Conservation (phyloP, 2,797 vertebrate genomes). For the Sylvilagus floridanus region DNA sequence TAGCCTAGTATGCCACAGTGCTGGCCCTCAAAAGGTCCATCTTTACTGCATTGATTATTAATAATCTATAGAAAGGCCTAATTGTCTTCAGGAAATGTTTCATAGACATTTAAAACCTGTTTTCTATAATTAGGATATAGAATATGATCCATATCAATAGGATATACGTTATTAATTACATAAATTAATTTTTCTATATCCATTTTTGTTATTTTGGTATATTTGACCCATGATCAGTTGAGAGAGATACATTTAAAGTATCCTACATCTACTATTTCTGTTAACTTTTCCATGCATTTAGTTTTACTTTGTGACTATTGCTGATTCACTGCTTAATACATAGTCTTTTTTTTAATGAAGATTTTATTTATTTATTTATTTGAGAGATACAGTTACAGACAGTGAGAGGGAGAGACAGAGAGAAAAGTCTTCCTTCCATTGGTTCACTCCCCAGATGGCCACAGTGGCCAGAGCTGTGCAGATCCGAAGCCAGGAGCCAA, state of each 20-base stretch:
- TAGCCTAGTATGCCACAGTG: no score
- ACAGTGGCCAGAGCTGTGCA: no score
- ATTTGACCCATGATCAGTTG: background rate
- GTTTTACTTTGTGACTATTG: background rate
- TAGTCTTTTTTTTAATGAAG: no score
- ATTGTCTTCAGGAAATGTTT: background rate
- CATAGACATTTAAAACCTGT: background rate
- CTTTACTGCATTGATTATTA: background rate
- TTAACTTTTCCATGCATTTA: background rate
- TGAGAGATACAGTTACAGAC: no score
- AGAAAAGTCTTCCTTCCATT: no score
- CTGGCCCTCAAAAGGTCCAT: no score
- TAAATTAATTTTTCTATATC: background rate
- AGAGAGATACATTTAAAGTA: background rate
- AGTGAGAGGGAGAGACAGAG: no score
- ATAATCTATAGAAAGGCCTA: background rate
- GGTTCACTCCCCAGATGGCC: no score
- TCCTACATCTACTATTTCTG: fast-evolving
- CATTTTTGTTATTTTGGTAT: background rate
- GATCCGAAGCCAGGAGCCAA: no score
- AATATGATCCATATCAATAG: background rate
- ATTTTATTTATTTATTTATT: no score
- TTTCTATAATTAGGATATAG: background rate
- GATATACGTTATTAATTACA: background rate
- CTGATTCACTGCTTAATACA: no score